phyloP scores from a whole-genome alignment of 2,888 invertebrate species.

The Hedychridium roseum region DNA sequence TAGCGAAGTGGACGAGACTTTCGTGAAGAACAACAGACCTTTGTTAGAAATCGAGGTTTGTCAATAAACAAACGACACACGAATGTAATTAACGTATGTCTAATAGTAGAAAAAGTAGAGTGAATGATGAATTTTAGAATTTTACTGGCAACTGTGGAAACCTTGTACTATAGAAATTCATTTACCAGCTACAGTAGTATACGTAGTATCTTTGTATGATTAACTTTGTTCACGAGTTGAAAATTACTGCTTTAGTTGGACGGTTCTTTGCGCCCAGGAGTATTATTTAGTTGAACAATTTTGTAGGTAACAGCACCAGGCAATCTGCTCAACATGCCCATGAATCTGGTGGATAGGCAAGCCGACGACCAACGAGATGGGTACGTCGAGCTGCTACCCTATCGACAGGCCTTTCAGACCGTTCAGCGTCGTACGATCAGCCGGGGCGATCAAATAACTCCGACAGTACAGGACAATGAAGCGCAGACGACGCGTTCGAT shows the following conservation, averaged over 20 bases:
- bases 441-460: constrained; percentile 68
- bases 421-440: constrained; percentile 69
- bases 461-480: constrained; percentile 62
- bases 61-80: too few species aligned
- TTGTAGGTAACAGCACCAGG: constrained; percentile 39
- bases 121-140: too few species aligned
- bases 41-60: constrained; percentile 74
- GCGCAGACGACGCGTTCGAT: constrained; percentile 76
- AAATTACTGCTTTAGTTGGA: too few species aligned
- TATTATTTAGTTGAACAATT: too few species aligned
- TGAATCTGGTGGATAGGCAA: constrained; percentile 67
- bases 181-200: too few species aligned
- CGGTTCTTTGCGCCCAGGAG: too few species aligned
- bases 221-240: too few species aligned
- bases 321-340: constrained; percentile 46
- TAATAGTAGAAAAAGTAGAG: too few species aligned
- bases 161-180: too few species aligned
- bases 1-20: constrained; percentile 68
- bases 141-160: too few species aligned
- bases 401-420: constrained; percentile 67
- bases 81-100: too few species aligned
- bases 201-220: too few species aligned
- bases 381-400: constrained; percentile 71
- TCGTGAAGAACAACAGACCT: constrained; percentile 67
- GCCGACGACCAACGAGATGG: constrained; percentile 73